Percentiles rank a stretch among this genome's conserved stretches.
Conservation (phyloP, 2,797 vertebrate genomes). For the Megalops cyprinoides region DNA sequence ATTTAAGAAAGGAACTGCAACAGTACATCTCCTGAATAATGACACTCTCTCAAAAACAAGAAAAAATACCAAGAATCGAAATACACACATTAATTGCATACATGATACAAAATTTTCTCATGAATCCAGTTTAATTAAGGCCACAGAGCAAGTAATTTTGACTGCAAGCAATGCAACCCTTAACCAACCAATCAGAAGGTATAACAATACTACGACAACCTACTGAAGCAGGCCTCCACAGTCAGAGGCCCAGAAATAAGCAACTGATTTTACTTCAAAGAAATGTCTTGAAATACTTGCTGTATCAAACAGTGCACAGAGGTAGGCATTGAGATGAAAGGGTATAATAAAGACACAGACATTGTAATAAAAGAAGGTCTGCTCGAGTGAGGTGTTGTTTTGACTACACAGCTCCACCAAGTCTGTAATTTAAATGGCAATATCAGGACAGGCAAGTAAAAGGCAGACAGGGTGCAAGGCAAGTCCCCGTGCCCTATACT, state of each 20-base stretch:
- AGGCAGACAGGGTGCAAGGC: constrained; percentile 51
- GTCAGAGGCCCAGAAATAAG: constrained; percentile 43
- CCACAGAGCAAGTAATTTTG: neutral
- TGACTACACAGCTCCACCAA: constrained; percentile 69
- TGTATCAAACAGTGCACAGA: constrained; percentile 51
- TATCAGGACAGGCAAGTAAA: constrained; percentile 66
- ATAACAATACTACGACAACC: constrained; percentile 1
- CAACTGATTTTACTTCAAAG: constrained; percentile 52
- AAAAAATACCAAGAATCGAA: neutral
- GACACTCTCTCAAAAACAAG: neutral
- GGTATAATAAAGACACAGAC: constrained; percentile 57
- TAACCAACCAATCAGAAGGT: constrained; percentile 15
- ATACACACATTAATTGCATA: neutral
- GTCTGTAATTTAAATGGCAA: constrained; percentile 83
- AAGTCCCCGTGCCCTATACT: constrained; percentile 50
- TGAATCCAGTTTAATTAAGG: neutral
- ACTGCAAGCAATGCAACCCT: constrained; percentile 13
- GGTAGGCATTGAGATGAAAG: constrained; percentile 62
- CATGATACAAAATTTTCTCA: no score
- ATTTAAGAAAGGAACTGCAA: neutral
- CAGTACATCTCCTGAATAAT: neutral
- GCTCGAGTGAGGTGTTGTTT: constrained; percentile 70
- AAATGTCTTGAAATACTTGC: constrained; percentile 42
- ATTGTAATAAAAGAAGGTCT: constrained; percentile 64
- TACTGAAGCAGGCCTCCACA: constrained; percentile 38